Evolutionary conservation across 2,113 vertebrate species (phyloP).

Genomic region (Ptyas mucosa): DNA sequence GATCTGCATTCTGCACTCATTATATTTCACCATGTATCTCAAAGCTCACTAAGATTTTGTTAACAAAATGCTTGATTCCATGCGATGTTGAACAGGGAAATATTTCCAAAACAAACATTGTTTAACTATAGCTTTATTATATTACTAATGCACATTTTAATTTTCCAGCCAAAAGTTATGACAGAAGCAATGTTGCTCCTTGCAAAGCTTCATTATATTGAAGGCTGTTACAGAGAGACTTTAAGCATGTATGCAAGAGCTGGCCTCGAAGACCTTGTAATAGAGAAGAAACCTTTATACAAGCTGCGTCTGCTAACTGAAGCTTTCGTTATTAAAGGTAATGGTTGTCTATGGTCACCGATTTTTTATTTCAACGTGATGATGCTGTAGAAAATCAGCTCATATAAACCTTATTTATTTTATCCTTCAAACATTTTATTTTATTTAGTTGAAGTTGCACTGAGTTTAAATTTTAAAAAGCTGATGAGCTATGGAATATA

Average conservation of each 20-base stretch:
- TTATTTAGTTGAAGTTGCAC: background rate
- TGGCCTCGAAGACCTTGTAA: constrained; percentile 84
- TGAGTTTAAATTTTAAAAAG: constrained; percentile 28
- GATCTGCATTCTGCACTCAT: background rate
- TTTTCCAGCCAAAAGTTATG: constrained; percentile 80
- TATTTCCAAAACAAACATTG: background rate
- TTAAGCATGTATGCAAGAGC: constrained; percentile 93
- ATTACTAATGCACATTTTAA: background rate
- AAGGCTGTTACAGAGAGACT: constrained; percentile 89
- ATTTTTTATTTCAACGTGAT: background rate
- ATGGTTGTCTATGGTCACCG: background rate
- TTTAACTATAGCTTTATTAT: background rate
- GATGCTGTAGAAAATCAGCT: background rate
- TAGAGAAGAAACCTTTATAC: constrained; percentile 84
- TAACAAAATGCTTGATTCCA: background rate
- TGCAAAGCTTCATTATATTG: constrained; percentile 91
- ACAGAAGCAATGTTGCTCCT: constrained; percentile 89
- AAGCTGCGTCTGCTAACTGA: constrained; percentile 89
- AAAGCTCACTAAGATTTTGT: background rate
- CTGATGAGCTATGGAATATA: background rate
- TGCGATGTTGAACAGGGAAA: background rate
- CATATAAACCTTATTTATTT: background rate
- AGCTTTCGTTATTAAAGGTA: constrained; percentile 96
- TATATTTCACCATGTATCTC: background rate
- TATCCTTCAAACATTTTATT: background rate